Conservation (phyloP, 2,888 invertebrate species). For the Campoletis raptor region DNA sequence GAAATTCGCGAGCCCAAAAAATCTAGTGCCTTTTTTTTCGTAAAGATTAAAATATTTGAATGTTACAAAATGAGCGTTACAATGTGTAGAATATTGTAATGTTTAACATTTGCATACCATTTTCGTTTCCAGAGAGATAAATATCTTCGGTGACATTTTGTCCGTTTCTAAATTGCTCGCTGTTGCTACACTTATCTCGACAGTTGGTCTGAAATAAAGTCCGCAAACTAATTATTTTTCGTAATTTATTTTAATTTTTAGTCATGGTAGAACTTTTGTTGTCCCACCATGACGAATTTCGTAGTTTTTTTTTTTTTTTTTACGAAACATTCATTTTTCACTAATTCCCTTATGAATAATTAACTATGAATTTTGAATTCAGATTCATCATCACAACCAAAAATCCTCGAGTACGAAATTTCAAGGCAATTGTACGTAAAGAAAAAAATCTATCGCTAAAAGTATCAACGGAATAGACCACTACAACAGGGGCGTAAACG, state of each 20-base stretch:
- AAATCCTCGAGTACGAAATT: too few relatives aligned
- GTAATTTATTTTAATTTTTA: background rate
- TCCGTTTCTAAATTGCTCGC: background rate
- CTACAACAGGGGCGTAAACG: too few relatives aligned
- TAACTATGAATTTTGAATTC: too few relatives aligned
- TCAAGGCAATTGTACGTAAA: too few relatives aligned
- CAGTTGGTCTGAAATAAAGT: conserved; percentile 48
- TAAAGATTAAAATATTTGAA: background rate
- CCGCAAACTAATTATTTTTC: background rate
- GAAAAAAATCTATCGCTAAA: too few relatives aligned
- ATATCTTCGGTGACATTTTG: background rate
- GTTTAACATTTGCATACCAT: conserved; percentile 10
- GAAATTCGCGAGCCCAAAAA: conserved; percentile 66
- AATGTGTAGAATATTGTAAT: background rate
- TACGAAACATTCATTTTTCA: too few relatives aligned
- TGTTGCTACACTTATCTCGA: conserved; percentile 37
- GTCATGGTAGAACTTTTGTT: too few relatives aligned
- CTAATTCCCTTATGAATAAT: too few relatives aligned
- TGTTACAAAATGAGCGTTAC: background rate
- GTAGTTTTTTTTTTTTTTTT: too few relatives aligned
- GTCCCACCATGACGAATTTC: too few relatives aligned
- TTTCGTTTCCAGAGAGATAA: background rate
- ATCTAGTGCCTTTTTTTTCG: conserved; percentile 22
- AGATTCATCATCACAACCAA: too few relatives aligned
- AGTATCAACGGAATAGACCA: too few relatives aligned